phyloP scores from a whole-genome alignment of 2,113 vertebrate species.

The Rissa tridactyla region DNA sequence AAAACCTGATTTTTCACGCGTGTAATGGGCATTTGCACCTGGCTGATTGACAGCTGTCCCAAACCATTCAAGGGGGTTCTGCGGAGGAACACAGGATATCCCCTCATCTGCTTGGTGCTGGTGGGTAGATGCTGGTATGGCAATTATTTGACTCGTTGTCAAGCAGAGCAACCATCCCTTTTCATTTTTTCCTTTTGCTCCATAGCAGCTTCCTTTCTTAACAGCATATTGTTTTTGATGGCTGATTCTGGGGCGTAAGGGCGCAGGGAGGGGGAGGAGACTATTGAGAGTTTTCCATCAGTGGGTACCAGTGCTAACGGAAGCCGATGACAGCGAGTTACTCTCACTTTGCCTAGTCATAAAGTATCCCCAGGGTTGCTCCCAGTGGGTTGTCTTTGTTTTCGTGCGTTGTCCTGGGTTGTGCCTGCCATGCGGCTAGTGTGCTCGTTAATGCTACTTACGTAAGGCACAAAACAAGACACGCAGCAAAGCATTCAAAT shows the following conservation, averaged over 20 bases:
- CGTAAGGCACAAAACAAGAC: not conserved
- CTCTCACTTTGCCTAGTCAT: not conserved
- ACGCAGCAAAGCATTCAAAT: not conserved
- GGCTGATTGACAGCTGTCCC: constrained; percentile 41
- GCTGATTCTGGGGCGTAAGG: not conserved
- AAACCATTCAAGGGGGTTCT: not conserved
- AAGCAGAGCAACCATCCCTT: not conserved
- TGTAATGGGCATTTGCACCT: not conserved
- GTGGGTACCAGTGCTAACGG: not conserved
- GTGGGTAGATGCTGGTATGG: not conserved
- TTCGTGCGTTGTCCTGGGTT: not conserved
- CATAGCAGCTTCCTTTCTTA: not conserved
- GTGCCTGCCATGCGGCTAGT: not conserved
- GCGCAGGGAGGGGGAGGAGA: not conserved
- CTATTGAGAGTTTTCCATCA: not conserved
- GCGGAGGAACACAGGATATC: not conserved
- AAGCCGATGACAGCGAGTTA: not conserved
- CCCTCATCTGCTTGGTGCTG: not conserved
- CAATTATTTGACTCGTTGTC: not conserved
- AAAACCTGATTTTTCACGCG: not conserved
- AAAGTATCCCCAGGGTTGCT: not conserved
- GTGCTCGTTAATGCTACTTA: not conserved
- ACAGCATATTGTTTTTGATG: not conserved
- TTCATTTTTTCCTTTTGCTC: not conserved
- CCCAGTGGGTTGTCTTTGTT: not conserved